Conservation (phyloP, 2,888 invertebrate genomes). For the Sinhomidia bicolor region DNA sequence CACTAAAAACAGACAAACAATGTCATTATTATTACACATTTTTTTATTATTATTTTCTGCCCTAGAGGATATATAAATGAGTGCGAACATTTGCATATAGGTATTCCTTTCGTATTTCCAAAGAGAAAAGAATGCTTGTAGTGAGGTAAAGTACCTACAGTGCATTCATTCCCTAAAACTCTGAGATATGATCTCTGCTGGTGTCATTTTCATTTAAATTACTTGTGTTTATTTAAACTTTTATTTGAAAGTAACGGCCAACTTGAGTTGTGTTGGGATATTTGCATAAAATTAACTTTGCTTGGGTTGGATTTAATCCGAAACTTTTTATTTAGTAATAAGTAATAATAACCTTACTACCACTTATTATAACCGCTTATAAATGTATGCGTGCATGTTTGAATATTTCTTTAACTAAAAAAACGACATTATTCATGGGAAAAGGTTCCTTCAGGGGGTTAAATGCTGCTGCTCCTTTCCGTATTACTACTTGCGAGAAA, state of each 20-base stretch:
- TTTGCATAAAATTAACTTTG: neutral
- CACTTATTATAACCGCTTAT: neutral
- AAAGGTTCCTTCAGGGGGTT: slow-evolving; percentile 19
- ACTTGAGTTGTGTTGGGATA: neutral
- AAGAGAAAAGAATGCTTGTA: neutral
- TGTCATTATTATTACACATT: no score
- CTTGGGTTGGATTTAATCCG: no score
- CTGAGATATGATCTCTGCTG: neutral
- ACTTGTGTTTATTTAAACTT: neutral
- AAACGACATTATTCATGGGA: slow-evolving; percentile 39
- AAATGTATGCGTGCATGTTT: neutral
- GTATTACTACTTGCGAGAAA: neutral
- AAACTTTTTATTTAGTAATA: no score
- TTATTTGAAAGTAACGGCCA: neutral
- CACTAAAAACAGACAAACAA: no score
- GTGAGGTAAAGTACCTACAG: no score
- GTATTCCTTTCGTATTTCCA: neutral
- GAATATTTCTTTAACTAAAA: neutral
- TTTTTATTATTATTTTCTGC: no score
- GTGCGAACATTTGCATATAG: neutral
- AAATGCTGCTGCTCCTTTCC: neutral
- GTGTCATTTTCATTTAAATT: neutral
- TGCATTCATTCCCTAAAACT: no score
- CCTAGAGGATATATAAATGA: no score
- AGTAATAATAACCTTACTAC: no score